Conservation (phyloP, 2,888 invertebrate species). For the Limnephilus marmoratus region DNA sequence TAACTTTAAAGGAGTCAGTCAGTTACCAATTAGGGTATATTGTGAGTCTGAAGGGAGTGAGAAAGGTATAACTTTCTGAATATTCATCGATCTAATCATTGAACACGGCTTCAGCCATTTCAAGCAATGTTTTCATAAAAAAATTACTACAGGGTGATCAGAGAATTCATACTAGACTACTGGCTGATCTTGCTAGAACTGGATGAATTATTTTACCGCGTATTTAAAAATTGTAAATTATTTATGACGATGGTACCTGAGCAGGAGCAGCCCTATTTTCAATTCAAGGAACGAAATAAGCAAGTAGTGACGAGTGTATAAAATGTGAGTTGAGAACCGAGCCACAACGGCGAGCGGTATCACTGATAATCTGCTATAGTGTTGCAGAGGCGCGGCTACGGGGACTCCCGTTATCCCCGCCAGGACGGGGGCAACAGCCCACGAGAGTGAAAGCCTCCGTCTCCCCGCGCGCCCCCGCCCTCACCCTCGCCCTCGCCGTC, state of each 20-base stretch:
- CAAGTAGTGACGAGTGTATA: not conserved
- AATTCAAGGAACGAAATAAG: not conserved
- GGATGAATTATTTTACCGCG: not conserved
- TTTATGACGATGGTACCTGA: too few species aligned
- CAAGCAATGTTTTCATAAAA: too few species aligned
- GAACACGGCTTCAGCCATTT: too few species aligned
- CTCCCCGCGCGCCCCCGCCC: not conserved
- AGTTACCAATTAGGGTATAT: too few species aligned
- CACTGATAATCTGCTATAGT: not conserved
- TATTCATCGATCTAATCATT: too few species aligned
- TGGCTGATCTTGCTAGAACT: too few species aligned
- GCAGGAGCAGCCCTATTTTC: not conserved
- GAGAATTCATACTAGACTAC: too few species aligned
- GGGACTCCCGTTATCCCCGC: constrained; percentile 18
- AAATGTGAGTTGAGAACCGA: not conserved
- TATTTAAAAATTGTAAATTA: not conserved
- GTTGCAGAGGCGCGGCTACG: not conserved
- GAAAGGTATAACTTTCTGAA: too few species aligned
- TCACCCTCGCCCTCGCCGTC: not conserved
- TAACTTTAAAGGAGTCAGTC: too few species aligned
- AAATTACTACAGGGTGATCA: too few species aligned
- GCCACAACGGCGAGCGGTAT: not conserved
- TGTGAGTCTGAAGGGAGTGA: too few species aligned
- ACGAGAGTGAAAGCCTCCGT: constrained; percentile 7
- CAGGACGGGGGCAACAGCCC: constrained; percentile 27